phyloP scores from a whole-genome alignment of 2,888 invertebrate species.

The Apotomis turbidana region DNA sequence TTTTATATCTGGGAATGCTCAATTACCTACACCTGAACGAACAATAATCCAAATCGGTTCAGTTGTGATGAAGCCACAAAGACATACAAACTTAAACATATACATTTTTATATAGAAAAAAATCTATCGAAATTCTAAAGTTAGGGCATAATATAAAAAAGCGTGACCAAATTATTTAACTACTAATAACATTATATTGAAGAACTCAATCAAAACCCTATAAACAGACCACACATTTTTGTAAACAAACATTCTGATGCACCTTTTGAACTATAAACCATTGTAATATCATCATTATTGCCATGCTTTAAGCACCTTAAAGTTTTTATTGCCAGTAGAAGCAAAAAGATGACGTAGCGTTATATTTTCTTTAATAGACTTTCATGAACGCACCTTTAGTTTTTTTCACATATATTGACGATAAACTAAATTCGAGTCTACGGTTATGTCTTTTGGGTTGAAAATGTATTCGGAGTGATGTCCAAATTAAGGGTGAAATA shows the following conservation, averaged over 20 bases:
- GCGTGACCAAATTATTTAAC: slow-evolving; percentile 32
- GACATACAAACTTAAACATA: too few species aligned
- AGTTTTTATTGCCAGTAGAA: neutral
- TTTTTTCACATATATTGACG: slow-evolving; percentile 2
- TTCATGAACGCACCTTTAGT: slow-evolving; percentile 12
- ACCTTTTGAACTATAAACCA: neutral
- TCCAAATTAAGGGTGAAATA: slow-evolving; percentile 16
- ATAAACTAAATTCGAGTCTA: neutral
- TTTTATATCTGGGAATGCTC: too few species aligned
- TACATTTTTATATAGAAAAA: too few species aligned
- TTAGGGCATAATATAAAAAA: neutral
- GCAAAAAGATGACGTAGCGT: slow-evolving; percentile 21
- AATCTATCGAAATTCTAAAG: neutral
- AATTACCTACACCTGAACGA: too few species aligned
- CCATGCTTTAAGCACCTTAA: neutral
- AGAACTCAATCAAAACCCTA: slow-evolving; percentile 36
- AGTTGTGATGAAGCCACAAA: too few species aligned
- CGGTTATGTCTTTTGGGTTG: neutral
- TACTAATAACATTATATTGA: slow-evolving; percentile 34
- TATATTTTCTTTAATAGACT: slow-evolving; percentile 37
- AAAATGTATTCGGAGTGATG: neutral
- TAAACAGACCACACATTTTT: slow-evolving; percentile 31
- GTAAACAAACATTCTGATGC: slow-evolving; percentile 8
- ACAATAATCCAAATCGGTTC: too few species aligned
- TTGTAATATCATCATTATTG: slow-evolving; percentile 5